Base-by-base conservation (phyloP, 2,113 vertebrate species). In the Athene cunicularia region DNA sequence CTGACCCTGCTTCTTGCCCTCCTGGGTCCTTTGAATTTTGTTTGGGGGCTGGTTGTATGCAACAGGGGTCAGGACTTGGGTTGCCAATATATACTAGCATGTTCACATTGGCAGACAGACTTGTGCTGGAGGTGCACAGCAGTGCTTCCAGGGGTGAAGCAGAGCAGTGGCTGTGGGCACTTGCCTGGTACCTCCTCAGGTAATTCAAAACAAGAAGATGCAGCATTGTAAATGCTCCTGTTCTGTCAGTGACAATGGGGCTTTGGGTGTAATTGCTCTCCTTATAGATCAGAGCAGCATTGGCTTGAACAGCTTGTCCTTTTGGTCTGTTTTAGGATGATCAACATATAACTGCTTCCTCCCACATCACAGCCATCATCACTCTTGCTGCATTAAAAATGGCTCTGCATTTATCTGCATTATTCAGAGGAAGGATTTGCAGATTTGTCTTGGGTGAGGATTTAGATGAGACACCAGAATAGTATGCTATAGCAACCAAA, bases 261-360 rank as follows among this genome's bases (percentile, higher is more conserved):
- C 11, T 97, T 93, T 37, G 71, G 73, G 95, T 96, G 66, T 96
- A 93, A 96, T 92, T 95, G 80, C 91, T 97, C 94, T 95, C 94
- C 96, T 98, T 97, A 95, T 60, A 98, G 87, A 96, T 94, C 88
- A 86, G 94, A 97, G 90, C 21, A 96, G 73, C 91, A 93, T 68
- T 97, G 96, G 91, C 94, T 97, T 94, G 95, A 95, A 96, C 96
- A 97, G 81, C 60, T 92, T 97, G 94, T 98, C 97, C 97, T 96
- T 94, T 97, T 59, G 71, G 63, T 96, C 67, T 92, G 90, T 96
- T 98, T 90, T 96, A 97, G 94, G 92, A 96, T 93, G 97, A 82
- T 72, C 68, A 95, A 88, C 81, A 93, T 92, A 81, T 93, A 93
- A 73, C 55, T 94, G 8, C 53, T 95, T 92, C 93, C 83, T 94